Base-by-base conservation (phyloP, 2,797 vertebrate species). In the Silurus aristotelis region DNA sequence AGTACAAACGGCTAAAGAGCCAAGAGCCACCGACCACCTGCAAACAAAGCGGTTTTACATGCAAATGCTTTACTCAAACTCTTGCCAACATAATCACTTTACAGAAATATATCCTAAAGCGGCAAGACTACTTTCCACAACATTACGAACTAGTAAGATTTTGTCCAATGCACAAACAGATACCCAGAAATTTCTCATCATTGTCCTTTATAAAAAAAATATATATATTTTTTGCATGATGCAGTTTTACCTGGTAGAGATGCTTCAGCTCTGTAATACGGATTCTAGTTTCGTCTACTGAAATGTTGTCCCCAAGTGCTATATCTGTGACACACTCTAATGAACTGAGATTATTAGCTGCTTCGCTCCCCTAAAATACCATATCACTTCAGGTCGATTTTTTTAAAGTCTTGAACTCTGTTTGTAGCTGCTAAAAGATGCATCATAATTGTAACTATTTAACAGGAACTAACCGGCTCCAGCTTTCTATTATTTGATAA, bases 1-100 rank as follows among this genome's bases (percentile, higher is more conserved):
- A 99, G 90, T 96, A 97, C 84, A 97, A 83, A 3, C 97, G 96
- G 92, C 96, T 96, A 93, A 99, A 98, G 20, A 95, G 96, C 97
- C 97, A 99, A 84, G 96, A 95, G 46, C 97, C 97, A 27, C 97
- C 97, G 0, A 97, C 97, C 92, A 99, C 97, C 97, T 98, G 94
- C 88, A 76, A 83, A 83, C 12, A 38, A n/a, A 46, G 25, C 46
- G 91, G 76, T 61, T 78, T 61, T 60, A 61, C 17, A 60, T 14
- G 72, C 61, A 92, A 52, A 52, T 7, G 48, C 48, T 52, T 52
- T 87, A 83, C 88, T 89, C 64, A 80, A 75, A 76, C 22, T 73
- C 38, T 83, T 7, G 3, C 91, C 91, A 89, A 48, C 15, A 72
- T 7, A 4, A 61, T 15, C 3, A 8, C 17, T 67, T 38, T 14